Base-by-base conservation (phyloP, 2,888 invertebrate genomes). In the Aspidiotus destructor region DNA sequence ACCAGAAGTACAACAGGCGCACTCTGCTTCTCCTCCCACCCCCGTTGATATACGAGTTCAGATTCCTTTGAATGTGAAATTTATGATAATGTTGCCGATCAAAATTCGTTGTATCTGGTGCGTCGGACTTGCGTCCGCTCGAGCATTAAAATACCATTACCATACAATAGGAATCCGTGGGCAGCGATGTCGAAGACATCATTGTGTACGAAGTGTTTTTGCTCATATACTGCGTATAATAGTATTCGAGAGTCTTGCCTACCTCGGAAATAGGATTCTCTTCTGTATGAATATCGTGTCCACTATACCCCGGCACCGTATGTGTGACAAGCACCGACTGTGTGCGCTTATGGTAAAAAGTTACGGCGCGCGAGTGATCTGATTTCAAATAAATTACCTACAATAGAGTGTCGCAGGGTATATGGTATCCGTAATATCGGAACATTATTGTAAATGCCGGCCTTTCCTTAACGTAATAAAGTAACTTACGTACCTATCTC, bases 1-100 rank as follows among this genome's bases (percentile, higher is more conserved):
- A 48, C 48, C 48, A 48, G 48, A 48, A 48, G 48, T n/a, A 48
- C 48, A 48, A 11, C 48, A 48, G 28, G 28, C 28, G 28, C 28
- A 28, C 28, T 28, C 28, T 28, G 28, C 28, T 28, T 28, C 48
- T 48, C n/a, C 48, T 48, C n/a, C n/a, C n/a, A n/a, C 48, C n/a
- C 48, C 10, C n/a, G 10, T 48, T 58, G 58, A 58, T 28, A 28
- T 58, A 58, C 28, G 58, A 17, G 58, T 58, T 58, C 28, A 28
- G 40, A 58, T 58, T 58, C 58, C 40, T 28, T 44, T 48, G 67
- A 67, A 67, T 67, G 67, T 67, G 67, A 67, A 67, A 67, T 67
- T 67, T 67, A 67, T 67, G 67, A 67, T 67, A 58, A 67, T 67
- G 67, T 67, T 67, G 57, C 58, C 57, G 67, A 67, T 67, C 67